These are phyloP conservation scores for Eutrigla gurnardus DNA, from an alignment of 2,797 vertebrate species.

Conservation along the genomic window DNA sequence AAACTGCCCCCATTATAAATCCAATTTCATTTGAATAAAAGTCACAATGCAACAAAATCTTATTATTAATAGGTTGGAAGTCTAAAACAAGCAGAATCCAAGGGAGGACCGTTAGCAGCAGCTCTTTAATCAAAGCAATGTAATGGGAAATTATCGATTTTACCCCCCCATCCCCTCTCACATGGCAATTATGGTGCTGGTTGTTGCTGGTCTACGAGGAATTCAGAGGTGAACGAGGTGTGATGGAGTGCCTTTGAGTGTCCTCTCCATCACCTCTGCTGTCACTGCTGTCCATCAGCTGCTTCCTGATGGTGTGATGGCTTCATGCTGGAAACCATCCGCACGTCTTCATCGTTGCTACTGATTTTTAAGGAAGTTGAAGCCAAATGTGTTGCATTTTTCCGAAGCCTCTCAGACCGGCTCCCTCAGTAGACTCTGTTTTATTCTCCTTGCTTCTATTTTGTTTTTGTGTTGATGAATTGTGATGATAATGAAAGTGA, in stretches of 20 bases:
- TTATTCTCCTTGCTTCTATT: not conserved
- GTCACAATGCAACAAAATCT: constrained; percentile 19
- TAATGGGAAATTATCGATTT: constrained; percentile 33
- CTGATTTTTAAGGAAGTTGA: constrained; percentile 17
- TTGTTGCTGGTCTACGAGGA: constrained; percentile 17
- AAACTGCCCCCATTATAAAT: constrained; percentile 43
- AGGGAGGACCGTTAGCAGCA: constrained; percentile 6
- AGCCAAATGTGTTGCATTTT: not conserved
- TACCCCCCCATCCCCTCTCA: not conserved
- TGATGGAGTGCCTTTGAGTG: constrained; percentile 41
- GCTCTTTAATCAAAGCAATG: constrained; percentile 27
- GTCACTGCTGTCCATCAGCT: constrained; percentile 56
- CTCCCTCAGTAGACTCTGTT: constrained; percentile 14
- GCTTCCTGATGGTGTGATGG: constrained; percentile 33
- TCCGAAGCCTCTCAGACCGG: not conserved
- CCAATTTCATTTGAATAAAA: constrained; percentile 45
- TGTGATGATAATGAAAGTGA: constrained; percentile 22
- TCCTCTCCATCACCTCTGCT: constrained; percentile 60
- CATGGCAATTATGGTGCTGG: not conserved
- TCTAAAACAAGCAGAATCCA: constrained; percentile 14
- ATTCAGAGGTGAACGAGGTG: constrained; percentile 35
- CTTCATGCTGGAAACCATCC: constrained; percentile 30
- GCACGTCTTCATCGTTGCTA: constrained; percentile 38
- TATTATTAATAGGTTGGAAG: constrained; percentile 6
- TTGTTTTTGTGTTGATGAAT: constrained; percentile 1